These are phyloP conservation scores for Tachysurus fulvidraco DNA, from an alignment of 2,113 vertebrate genomes.

Conservation along the genomic window DNA sequence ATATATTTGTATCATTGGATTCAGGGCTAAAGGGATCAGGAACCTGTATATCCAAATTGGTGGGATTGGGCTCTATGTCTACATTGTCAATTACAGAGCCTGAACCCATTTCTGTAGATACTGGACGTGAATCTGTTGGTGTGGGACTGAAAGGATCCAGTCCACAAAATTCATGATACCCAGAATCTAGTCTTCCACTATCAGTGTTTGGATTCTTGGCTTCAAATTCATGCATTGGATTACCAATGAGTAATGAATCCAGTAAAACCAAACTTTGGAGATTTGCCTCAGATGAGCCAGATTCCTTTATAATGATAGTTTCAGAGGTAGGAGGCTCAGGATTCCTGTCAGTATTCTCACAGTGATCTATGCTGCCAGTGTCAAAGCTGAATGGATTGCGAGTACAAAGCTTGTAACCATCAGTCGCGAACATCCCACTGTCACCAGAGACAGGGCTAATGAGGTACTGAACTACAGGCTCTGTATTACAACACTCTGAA, in stretches of 20 bases:
- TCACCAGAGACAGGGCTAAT: constrained; percentile 32
- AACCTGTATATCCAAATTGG: constrained; percentile 11
- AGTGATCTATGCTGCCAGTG: constrained; percentile 18
- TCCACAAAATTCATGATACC: constrained; percentile 49
- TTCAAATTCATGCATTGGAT: neutral
- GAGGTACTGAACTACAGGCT: constrained; percentile 39
- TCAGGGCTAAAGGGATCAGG: constrained; percentile 54
- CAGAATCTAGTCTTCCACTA: constrained; percentile 47
- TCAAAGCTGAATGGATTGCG: constrained; percentile 36
- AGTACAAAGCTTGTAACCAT: constrained; percentile 34
- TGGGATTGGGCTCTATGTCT: neutral
- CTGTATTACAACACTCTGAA: neutral
- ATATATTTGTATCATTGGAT: constrained; percentile 35
- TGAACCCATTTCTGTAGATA: constrained; percentile 2
- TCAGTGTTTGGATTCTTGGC: constrained; percentile 28
- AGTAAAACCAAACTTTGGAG: constrained; percentile 36
- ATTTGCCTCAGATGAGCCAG: neutral
- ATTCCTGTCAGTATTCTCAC: neutral
- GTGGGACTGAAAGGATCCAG: constrained; percentile 26
- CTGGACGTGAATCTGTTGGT: constrained; percentile 16
- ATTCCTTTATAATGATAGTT: constrained; percentile 7
- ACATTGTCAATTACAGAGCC: neutral
- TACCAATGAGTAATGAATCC: constrained; percentile 5
- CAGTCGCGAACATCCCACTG: constrained; percentile 23
- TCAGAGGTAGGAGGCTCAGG: constrained; percentile 1